Percentiles rank a stretch among this genome's conserved stretches.
Conservation (phyloP, 2,113 vertebrate species). For the Epinephelus cyanopodus region DNA sequence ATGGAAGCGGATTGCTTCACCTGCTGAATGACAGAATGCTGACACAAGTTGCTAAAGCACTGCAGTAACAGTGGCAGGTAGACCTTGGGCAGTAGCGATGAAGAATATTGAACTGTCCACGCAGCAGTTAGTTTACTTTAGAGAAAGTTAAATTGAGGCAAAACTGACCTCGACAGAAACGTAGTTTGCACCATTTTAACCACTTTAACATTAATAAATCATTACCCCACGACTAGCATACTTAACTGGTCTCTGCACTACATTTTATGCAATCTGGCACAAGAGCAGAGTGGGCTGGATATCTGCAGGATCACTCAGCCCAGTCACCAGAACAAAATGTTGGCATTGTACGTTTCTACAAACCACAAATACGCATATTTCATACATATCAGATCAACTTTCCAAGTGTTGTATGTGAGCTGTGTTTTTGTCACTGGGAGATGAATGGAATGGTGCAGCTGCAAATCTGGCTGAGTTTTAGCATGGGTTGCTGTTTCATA, state of each 20-base stretch:
- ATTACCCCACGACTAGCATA: neutral
- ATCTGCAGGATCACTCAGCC: neutral
- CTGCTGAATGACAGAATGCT: neutral
- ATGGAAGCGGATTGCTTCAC: neutral
- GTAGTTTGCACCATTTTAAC: neutral
- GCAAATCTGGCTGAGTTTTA: too few relatives aligned
- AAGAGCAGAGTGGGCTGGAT: neutral
- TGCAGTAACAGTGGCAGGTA: neutral
- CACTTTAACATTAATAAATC: constrained; percentile 3
- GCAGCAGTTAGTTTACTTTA: neutral
- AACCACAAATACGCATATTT: too few relatives aligned
- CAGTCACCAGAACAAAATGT: too few relatives aligned
- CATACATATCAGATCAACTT: too few relatives aligned
- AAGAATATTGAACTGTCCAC: neutral
- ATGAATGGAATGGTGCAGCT: too few relatives aligned
- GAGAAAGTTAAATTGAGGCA: neutral
- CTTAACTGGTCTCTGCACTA: neutral
- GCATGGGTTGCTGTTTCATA: too few relatives aligned
- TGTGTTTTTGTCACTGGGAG: too few relatives aligned
- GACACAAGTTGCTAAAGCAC: neutral
- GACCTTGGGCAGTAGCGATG: neutral
- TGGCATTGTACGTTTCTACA: too few relatives aligned
- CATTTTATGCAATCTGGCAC: neutral
- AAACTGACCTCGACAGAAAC: neutral
- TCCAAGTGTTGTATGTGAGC: too few relatives aligned